Conservation (phyloP, 2,113 vertebrate genomes). For the Haliaeetus leucogaster region DNA sequence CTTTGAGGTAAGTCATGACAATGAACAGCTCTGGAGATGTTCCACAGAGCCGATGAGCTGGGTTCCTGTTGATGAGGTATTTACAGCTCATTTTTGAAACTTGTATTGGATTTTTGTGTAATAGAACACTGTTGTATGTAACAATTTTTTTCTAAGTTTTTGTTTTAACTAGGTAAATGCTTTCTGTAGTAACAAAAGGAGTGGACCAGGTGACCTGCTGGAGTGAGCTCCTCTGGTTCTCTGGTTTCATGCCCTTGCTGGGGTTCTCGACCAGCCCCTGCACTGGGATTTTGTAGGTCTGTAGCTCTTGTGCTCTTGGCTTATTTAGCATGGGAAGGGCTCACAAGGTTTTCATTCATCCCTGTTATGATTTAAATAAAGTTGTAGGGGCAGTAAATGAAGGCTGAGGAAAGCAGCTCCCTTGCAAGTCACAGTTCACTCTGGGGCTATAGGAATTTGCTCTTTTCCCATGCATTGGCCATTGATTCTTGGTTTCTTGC, state of each 20-base stretch:
- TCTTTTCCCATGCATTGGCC: neutral
- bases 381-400: neutral
- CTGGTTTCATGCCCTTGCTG: neutral
- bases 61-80: neutral
- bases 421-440: neutral
- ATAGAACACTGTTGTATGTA: neutral
- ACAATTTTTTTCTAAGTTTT: no score
- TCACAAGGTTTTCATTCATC: neutral
- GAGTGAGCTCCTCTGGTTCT: neutral
- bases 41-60: neutral
- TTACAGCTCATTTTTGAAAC: neutral
- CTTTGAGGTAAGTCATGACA: slow-evolving; percentile 84
- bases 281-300: neutral
- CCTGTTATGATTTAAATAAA: neutral
- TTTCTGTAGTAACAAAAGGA: neutral
- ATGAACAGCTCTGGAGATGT: neutral
- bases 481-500: neutral
- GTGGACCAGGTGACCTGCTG: neutral
- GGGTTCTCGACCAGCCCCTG: neutral
- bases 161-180: neutral
- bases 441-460: neutral
- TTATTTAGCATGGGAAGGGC: neutral
- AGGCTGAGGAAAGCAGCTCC: neutral
- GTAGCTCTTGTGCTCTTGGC: neutral
- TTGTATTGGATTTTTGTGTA: neutral